Base-by-base conservation (phyloP, 2,113 vertebrate species). In the Zapus hudsonius region DNA sequence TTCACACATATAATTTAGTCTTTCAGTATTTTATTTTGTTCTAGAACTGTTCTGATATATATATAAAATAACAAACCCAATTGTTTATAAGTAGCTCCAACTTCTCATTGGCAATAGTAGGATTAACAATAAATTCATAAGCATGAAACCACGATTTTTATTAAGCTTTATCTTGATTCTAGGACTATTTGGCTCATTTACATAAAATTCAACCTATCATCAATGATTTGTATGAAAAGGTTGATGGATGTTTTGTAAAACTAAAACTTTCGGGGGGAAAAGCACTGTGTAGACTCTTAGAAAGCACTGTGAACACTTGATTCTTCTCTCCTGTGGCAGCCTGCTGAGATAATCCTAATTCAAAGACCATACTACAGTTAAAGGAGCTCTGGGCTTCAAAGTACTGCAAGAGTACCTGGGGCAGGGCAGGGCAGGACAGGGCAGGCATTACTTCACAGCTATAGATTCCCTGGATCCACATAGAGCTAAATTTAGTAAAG, bases 331-430 rank as follows among this genome's bases (percentile, higher is more conserved):
- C 19, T 42, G 29, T 81, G 10, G 40, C 25, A 90, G 76, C 83
- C 89, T 40, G 89, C 66, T 2, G 27, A 64, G 76, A 73, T 89
- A 92, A 88, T 81, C 89, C 80, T 59, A 75, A 93, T 55, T 96
- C 86, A 96, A 95, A 96, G 67, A 57, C 61, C 73, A 33, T 61
- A 38, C 75, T 59, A 74, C 67, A 92, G 86, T 36, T 69, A 93
- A 80, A 90, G 94, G 80, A 61, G 3, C 57, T 81, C 74, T 64
- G n/a, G 81, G 92, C 84, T 95, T 96, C 93, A 93, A 90, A 94
- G 80, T 66, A 67, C 29, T 86, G 8, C 15, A 22, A 72, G 84
- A 74, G 55, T 42, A 59, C 8, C 36, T 40, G 89, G 84, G 86
- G 47, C 69, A 90, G 80, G 87, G 70, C 89, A 92, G 72, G 47